Evolutionary conservation across 2,888 invertebrate species (phyloP).

Genomic region (Caenorhabditis auriculariae): DNA sequence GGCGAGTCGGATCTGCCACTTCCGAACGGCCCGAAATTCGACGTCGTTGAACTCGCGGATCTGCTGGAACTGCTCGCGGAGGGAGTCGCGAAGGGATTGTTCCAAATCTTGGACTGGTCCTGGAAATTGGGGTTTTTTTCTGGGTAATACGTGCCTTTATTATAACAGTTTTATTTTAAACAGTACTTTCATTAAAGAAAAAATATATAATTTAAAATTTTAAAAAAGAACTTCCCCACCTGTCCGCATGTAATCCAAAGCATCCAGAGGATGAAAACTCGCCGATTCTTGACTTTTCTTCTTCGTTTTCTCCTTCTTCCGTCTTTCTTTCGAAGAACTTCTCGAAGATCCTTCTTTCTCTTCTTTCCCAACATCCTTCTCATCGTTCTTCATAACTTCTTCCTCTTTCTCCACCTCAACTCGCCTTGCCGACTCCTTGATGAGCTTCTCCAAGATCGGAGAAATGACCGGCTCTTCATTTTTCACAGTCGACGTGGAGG

Average conservation of each 20-base stretch:
- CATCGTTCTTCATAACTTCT: neutral
- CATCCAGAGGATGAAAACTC: too few relatives aligned
- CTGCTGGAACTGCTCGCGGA: constrained; percentile 12
- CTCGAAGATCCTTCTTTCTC: neutral
- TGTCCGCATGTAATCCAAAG: too few relatives aligned
- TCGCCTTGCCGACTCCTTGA: neutral
- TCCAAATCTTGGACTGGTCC: constrained; percentile 7
- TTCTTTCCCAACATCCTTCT: neutral
- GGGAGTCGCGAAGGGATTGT: constrained; percentile 7
- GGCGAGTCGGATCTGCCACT: constrained; percentile 6
- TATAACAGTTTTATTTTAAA: too few relatives aligned
- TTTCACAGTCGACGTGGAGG: constrained; percentile 9
- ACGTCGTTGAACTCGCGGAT: constrained; percentile 14
- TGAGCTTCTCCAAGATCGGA: neutral
- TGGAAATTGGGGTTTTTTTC: too few relatives aligned
- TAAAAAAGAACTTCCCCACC: constrained; percentile 1
- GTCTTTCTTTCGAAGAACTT: constrained; percentile 1
- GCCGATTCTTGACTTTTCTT: neutral
- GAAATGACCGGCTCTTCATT: neutral
- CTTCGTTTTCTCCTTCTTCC: neutral
- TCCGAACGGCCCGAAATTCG: constrained; percentile 9
- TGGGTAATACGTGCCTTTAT: too few relatives aligned
- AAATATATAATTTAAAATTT: too few relatives aligned
- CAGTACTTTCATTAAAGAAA: too few relatives aligned
- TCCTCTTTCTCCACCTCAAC: neutral